Conservation (phyloP, 2,888 invertebrate genomes). For the Saturnia pavonia region DNA sequence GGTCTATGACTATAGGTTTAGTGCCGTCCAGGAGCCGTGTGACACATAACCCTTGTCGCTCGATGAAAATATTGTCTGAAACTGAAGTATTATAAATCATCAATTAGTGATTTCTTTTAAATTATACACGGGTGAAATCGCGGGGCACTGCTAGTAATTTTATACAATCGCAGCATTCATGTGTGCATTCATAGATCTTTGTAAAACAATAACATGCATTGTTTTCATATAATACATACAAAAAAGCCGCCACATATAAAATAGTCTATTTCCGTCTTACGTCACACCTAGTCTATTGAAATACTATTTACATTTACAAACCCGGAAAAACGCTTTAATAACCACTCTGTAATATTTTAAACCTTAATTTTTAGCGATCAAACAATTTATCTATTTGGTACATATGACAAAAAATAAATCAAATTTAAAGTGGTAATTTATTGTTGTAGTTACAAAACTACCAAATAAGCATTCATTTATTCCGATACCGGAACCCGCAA, state of each 20-base stretch:
- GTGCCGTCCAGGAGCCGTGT: too few species aligned
- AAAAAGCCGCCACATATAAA: neutral
- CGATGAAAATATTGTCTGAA: too few species aligned
- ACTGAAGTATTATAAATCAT: too few species aligned
- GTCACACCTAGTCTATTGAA: neutral
- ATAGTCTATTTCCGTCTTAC: neutral
- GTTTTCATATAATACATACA: neutral
- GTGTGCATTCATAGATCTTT: too few species aligned
- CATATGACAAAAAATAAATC: conserved; percentile 2
- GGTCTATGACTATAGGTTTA: too few species aligned
- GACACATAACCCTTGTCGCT: too few species aligned
- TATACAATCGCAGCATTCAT: too few species aligned
- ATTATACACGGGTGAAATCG: too few species aligned
- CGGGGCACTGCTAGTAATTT: too few species aligned
- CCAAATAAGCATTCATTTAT: conserved; percentile 11
- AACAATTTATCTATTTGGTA: neutral
- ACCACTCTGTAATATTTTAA: neutral
- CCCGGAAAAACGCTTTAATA: conserved; percentile 7
- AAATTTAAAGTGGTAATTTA: conserved; percentile 8
- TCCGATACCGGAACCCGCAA: conserved; percentile 12
- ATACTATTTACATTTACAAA: neutral
- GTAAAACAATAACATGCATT: neutral
- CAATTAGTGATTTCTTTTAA: too few species aligned
- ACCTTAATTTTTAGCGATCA: neutral
- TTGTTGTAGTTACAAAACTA: conserved; percentile 5